Conservation (phyloP, 2,797 vertebrate species). For the Microhierax caerulescens region DNA sequence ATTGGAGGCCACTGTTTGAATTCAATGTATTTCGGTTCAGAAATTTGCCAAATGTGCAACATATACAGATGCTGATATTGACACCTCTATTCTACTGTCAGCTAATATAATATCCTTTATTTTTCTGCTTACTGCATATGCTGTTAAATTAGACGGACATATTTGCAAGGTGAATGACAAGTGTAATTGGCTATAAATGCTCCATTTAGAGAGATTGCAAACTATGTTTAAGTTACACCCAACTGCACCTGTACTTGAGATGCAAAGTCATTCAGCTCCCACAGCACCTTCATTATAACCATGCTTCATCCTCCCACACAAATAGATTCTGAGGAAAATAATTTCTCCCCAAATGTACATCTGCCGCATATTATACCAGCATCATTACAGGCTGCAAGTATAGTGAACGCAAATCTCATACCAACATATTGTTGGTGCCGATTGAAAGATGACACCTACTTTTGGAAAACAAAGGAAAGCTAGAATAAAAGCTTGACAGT, state of each 20-base stretch:
- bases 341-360: conserved; percentile 65
- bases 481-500: not conserved
- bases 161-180: conserved; percentile 67
- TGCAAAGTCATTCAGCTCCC: conserved; percentile 59
- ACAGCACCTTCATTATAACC: conserved; percentile 56
- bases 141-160: conserved; percentile 46
- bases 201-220: conserved; percentile 64
- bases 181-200: conserved; percentile 67
- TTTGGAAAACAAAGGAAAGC: conserved; percentile 30
- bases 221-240: conserved; percentile 69
- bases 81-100: conserved; percentile 28
- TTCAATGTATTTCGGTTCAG: not conserved
- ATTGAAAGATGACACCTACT: conserved; percentile 40
- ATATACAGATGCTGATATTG: not conserved
- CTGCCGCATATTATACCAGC: conserved; percentile 45
- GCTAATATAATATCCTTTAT: conserved; percentile 39
- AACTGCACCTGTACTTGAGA: conserved; percentile 66
- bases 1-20: not conserved
- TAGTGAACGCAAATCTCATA: conserved; percentile 22
- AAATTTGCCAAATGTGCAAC: not conserved
- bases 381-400: conserved; percentile 44
- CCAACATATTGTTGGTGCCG: not conserved
- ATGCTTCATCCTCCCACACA: conserved; percentile 65
- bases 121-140: conserved; percentile 44
- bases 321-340: conserved; percentile 57